Percentiles rank a stretch among this genome's conserved stretches.
These are phyloP conservation scores for Dascillus cervinus DNA, from an alignment of 2,888 invertebrate species.

Conservation along the genomic window DNA sequence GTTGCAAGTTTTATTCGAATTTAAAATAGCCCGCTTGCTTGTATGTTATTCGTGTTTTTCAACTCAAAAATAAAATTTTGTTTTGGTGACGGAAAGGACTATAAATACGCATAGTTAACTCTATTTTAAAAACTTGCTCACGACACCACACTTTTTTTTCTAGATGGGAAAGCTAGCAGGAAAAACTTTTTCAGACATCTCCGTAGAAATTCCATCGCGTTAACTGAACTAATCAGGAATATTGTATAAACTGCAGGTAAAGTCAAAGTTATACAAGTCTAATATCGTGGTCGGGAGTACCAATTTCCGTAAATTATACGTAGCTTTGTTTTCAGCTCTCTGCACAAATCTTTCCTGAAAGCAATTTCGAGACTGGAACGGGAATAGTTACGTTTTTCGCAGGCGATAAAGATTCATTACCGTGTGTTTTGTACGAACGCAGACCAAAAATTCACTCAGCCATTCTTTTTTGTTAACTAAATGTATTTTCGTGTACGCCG, in stretches of 20 bases:
- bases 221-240: too few species aligned
- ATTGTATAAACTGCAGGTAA: slow-evolving; percentile 16
- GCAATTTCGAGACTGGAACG: slow-evolving; percentile 40
- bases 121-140: too few species aligned
- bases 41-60: too few species aligned
- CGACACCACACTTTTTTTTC: too few species aligned
- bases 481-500: slow-evolving; percentile 16
- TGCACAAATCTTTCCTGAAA: slow-evolving; percentile 47
- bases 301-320: slow-evolving; percentile 49
- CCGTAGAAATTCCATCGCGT: too few species aligned
- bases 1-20: too few species aligned
- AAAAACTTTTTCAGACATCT: too few species aligned
- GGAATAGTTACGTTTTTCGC: slow-evolving; percentile 43
- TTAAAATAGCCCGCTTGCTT: too few species aligned
- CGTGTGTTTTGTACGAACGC: slow-evolving; percentile 31
- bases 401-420: slow-evolving; percentile 46
- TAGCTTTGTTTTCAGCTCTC: slow-evolving; percentile 46
- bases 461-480: slow-evolving; percentile 28
- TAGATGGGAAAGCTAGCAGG: too few species aligned
- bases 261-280: slow-evolving; percentile 18
- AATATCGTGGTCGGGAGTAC: slow-evolving; percentile 33
- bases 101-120: too few species aligned
- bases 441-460: slow-evolving; percentile 32
- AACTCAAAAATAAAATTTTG: too few species aligned
- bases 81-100: too few species aligned